A percentile compares a stretch with the other conserved stretches of the same genome.
Conservation (phyloP, 2,888 invertebrate genomes). For the Cerastis rubricosa region DNA sequence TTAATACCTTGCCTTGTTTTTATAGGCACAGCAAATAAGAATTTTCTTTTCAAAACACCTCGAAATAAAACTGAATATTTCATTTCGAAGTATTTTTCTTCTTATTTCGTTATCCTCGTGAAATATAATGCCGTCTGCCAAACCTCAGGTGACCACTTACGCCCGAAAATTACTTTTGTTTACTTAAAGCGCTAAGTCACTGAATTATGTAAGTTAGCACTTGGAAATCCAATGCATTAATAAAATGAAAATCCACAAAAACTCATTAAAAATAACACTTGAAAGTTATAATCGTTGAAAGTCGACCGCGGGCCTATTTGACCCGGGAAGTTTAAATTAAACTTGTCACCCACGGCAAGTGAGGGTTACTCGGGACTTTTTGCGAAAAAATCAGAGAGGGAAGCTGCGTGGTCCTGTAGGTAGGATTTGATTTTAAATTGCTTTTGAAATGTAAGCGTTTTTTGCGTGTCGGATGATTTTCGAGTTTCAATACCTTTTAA, state of each 20-base stretch:
- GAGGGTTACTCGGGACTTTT: slow-evolving; percentile 67
- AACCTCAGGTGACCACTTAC: slow-evolving; percentile 57
- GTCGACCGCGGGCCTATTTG: slow-evolving; percentile 78
- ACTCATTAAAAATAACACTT: slow-evolving; percentile 89
- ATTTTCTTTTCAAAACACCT: slow-evolving; percentile 18
- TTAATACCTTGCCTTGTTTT: not conserved
- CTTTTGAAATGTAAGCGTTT: slow-evolving; percentile 19
- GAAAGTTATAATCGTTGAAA: slow-evolving; percentile 84
- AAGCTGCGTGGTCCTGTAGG: slow-evolving; percentile 66
- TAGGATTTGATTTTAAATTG: slow-evolving; percentile 40
- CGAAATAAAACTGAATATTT: slow-evolving; percentile 28
- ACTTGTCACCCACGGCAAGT: slow-evolving; percentile 81
- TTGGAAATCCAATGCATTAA: slow-evolving; percentile 79
- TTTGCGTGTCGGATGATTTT: not conserved
- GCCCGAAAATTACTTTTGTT: slow-evolving; percentile 65
- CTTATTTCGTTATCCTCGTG: slow-evolving; percentile 36
- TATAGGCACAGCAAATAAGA: slow-evolving; percentile 13
- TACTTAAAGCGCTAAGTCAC: slow-evolving; percentile 57
- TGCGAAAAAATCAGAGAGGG: slow-evolving; percentile 56
- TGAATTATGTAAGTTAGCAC: slow-evolving; percentile 70
- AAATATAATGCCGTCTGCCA: slow-evolving; percentile 49
- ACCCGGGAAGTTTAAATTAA: slow-evolving; percentile 87
- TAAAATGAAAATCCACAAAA: slow-evolving; percentile 82
- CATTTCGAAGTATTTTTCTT: slow-evolving; percentile 15
- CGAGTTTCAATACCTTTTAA: not conserved